These are phyloP conservation scores for Oryzias melastigma DNA, from an alignment of 2,113 vertebrate species.

Conservation along the genomic window DNA sequence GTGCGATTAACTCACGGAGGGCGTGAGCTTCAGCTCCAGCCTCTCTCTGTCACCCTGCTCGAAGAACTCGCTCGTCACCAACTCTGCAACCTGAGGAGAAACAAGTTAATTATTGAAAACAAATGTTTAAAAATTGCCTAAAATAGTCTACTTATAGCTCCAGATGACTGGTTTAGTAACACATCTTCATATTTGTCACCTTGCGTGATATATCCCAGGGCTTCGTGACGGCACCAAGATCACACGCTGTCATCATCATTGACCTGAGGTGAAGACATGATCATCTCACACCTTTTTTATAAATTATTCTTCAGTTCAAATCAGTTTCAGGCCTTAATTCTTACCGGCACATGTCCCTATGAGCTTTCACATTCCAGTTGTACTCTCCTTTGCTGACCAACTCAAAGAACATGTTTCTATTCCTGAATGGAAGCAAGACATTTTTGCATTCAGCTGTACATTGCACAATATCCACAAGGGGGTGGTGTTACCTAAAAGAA, in stretches of 20 bases:
- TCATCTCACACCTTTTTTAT: conserved; percentile 3
- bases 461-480: conserved; percentile 59
- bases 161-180: neutral
- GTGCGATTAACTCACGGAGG: conserved; percentile 84
- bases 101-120: neutral
- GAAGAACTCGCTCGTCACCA: conserved; percentile 98
- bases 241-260: conserved; percentile 99
- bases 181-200: conserved; percentile 74
- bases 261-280: conserved; percentile 80
- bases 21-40: conserved; percentile 95
- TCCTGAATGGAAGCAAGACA: conserved; percentile 75
- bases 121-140: neutral
- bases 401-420: conserved; percentile 93
- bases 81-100: conserved; percentile 88
- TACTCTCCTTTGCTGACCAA: conserved; percentile 92
- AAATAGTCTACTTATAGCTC: neutral
- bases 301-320: neutral
- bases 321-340: neutral
- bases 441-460: conserved; percentile 17
- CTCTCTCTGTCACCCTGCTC: conserved; percentile 98
- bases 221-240: conserved; percentile 98
- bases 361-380: conserved; percentile 91
- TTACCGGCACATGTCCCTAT: conserved; percentile 95
- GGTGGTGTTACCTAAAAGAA: conserved; percentile 57
- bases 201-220: conserved; percentile 99